Percentiles rank a stretch among this genome's conserved stretches.
Conservation (phyloP, 2,797 vertebrate species). For the Karalla daura region DNA sequence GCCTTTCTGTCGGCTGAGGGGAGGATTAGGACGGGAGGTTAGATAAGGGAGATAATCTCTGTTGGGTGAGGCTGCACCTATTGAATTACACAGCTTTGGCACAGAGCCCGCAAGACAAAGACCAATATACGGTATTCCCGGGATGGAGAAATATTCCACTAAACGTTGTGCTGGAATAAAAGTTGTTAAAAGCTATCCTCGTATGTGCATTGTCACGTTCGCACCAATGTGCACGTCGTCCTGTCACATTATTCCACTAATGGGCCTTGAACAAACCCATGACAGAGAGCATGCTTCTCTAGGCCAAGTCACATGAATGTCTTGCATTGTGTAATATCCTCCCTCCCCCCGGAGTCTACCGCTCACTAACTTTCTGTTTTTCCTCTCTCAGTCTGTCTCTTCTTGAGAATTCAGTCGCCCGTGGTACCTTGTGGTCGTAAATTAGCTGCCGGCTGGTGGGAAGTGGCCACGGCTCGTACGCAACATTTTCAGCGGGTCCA, state of each 20-base stretch:
- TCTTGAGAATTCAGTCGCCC: conserved; percentile 43
- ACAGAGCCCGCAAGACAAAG: conserved; percentile 9
- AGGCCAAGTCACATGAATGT: conserved; percentile 71
- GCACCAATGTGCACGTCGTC: neutral
- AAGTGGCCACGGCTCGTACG: conserved; percentile 50
- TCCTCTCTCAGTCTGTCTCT: conserved; percentile 40
- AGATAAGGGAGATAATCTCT: conserved; percentile 44
- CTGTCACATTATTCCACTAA: neutral
- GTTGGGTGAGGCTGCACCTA: conserved; percentile 14
- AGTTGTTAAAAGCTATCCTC: neutral
- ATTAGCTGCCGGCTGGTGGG: conserved; percentile 74
- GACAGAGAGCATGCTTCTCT: conserved; percentile 42
- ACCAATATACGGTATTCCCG: neutral
- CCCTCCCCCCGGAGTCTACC: conserved; percentile 1
- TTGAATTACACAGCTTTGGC: conserved; percentile 21
- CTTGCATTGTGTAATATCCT: conserved; percentile 68
- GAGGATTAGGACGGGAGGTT: conserved; percentile 40
- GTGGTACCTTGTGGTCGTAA: conserved; percentile 65
- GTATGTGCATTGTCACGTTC: neutral
- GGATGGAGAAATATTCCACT: neutral
- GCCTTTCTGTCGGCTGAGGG: conserved; percentile 21
- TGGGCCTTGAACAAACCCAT: conserved; percentile 43
- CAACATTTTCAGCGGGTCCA: conserved; percentile 32
- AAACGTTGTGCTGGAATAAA: neutral
- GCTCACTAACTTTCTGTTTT: conserved; percentile 48